Base-by-base conservation (phyloP, 2,888 invertebrate species). In the Thymelicus acteon region DNA sequence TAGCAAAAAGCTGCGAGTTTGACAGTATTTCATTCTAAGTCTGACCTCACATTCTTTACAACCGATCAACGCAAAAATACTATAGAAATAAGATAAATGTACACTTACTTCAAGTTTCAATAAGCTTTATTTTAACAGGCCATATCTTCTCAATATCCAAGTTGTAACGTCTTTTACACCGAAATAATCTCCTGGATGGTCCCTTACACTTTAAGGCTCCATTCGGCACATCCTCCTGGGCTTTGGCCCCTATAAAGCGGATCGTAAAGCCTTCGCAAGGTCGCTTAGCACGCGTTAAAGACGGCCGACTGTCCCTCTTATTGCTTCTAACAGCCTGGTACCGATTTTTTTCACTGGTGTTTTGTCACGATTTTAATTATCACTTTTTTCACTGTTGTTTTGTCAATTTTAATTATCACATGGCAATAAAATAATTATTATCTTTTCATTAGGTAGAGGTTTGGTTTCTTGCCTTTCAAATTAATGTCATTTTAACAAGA, bases 271-370 rank as follows among this genome's bases (percentile, higher is more conserved):
- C 78, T 78, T 77, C 79, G 82, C 77, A 81, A 85, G 84, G 85
- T 85, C 84, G 81, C 79, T 83, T 86, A 85, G 86, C 85, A 81
- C 83, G 78, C 80, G 85, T 83, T 87, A 60, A 86, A 86, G 83
- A 82, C 84, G 81, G 74, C 77, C 79, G 15, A 65, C 71, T 66
- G 54, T 24, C 57, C 47, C 54, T 58, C 75, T 74, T 63, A 72
- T 72, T 74, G 75, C 73, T 77, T 69, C 76, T 74, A 72, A 73
- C 75, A 64, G 73, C 74, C 72, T 78, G 71, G 74, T 78, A 78
- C 72, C 54, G n/a, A 60, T 39, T 15, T 58, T 37, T 57, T 24
- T 31, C 12, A 24, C 3, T 15, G 57, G 13, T 12, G 12, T 8
- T 52, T 19, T 52, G 15, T 13, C 3, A 15, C 13, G 19, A 4